These are phyloP conservation scores for Chamaetylas fuelleborni DNA, from an alignment of 2,113 vertebrate genomes.

Conservation along the genomic window DNA sequence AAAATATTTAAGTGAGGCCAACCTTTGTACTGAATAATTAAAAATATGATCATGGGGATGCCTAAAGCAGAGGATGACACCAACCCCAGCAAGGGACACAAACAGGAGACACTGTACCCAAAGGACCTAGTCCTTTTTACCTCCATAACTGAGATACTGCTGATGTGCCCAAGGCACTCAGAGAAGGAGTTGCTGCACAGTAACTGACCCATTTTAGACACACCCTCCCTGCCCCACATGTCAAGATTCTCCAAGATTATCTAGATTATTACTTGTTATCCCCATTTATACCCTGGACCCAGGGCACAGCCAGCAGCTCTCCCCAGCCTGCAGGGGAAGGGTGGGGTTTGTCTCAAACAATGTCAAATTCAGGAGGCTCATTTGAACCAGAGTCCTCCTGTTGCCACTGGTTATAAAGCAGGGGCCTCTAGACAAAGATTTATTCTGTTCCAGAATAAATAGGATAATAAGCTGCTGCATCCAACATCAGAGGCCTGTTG, in stretches of 20 bases:
- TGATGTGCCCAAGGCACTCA: neutral
- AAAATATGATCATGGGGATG: neutral
- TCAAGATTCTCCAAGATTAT: neutral
- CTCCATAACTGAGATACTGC: fast-evolving
- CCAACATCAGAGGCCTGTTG: neutral
- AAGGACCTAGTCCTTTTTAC: neutral
- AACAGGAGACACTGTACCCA: neutral
- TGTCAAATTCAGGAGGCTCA: neutral
- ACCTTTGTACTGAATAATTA: neutral
- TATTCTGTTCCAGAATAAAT: neutral
- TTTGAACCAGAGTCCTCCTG: neutral
- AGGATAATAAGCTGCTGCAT: neutral
- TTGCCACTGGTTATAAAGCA: neutral
- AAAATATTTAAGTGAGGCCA: neutral
- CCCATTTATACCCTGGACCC: too few species aligned
- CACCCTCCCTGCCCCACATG: neutral
- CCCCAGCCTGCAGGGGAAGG: neutral
- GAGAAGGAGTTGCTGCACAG: neutral
- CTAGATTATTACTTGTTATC: neutral
- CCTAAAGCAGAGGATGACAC: neutral
- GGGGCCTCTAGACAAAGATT: neutral
- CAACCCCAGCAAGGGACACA: neutral
- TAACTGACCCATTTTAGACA: neutral
- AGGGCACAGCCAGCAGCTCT: neutral
- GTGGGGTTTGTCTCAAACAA: neutral